phyloP scores from a whole-genome alignment of 2,888 invertebrate genomes.

The Synergus japonicus region DNA sequence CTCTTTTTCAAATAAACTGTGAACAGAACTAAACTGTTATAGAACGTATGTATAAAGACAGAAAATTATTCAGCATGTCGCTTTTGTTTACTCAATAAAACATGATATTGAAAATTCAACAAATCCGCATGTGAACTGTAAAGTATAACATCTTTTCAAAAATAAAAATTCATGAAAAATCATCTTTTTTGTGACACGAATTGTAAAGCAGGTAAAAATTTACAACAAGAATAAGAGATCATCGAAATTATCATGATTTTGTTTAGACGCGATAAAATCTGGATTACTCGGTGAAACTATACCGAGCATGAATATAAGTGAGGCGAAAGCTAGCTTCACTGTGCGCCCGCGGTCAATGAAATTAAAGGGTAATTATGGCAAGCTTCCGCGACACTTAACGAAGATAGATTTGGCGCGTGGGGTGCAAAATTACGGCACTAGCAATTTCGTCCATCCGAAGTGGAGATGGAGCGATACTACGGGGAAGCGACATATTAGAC shows the following conservation, averaged over 20 bases:
- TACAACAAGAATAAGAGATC: too few species aligned
- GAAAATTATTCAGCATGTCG: too few species aligned
- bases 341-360: conserved; percentile 59
- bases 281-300: conserved; percentile 43
- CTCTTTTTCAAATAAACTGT: too few species aligned
- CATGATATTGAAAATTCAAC: too few species aligned
- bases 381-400: conserved; percentile 58
- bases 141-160: too few species aligned
- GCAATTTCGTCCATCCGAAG: conserved; percentile 46
- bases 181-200: too few species aligned
- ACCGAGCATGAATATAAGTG: not conserved
- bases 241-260: conserved; percentile 19
- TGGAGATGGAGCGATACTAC: conserved; percentile 21
- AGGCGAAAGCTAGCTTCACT: conserved; percentile 48
- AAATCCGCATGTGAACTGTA: too few species aligned
- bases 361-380: conserved; percentile 63
- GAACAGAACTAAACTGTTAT: too few species aligned
- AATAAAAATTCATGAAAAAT: too few species aligned
- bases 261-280: conserved; percentile 49
- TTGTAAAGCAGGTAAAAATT: too few species aligned
- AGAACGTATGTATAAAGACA: too few species aligned
- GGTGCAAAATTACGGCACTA: conserved; percentile 54
- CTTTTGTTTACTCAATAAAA: too few species aligned
- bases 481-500: conserved; percentile 45
- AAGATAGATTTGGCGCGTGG: conserved; percentile 61